Conservation (phyloP, 2,888 invertebrate species). For the Octodonta nipae region DNA sequence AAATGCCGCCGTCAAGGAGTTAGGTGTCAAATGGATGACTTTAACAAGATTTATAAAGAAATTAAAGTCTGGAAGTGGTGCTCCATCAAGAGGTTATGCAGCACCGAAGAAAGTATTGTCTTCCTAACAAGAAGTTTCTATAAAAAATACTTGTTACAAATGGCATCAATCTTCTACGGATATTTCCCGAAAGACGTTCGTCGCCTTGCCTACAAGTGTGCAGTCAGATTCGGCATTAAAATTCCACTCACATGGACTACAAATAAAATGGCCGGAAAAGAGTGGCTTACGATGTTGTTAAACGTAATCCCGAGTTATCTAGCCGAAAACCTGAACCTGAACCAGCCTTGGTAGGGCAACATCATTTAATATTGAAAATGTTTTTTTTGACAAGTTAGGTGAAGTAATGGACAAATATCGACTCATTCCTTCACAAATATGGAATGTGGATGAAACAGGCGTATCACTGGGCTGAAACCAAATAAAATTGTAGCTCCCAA, state of each 20-base stretch:
- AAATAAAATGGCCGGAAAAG: constrained; percentile 1
- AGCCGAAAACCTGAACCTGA: neutral
- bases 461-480: constrained; percentile 5
- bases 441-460: neutral
- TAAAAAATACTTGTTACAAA: constrained; percentile 1
- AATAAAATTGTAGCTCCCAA: constrained; percentile 6
- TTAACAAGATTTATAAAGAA: constrained; percentile 1
- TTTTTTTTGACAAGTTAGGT: constrained; percentile 1
- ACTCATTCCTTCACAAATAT: neutral
- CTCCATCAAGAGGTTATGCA: neutral
- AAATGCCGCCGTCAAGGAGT: constrained; percentile 1
- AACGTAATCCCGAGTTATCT: constrained; percentile 4
- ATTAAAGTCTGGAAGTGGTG: constrained; percentile 1
- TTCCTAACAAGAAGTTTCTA: neutral
- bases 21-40: constrained; percentile 1
- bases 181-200: too few species aligned
- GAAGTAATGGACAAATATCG: neutral
- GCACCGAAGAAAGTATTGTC: too few species aligned
- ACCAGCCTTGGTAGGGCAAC: constrained; percentile 6
- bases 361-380: constrained; percentile 2
- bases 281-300: constrained; percentile 9
- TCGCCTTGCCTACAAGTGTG: too few species aligned
- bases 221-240: constrained; percentile 1
- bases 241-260: neutral
- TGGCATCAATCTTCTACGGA: constrained; percentile 1